Evolutionary conservation across 2,113 vertebrate species (phyloP), one percentile per base, ranked within the genome.

Genomic region (Oncorhynchus gorbuscha): DNA sequence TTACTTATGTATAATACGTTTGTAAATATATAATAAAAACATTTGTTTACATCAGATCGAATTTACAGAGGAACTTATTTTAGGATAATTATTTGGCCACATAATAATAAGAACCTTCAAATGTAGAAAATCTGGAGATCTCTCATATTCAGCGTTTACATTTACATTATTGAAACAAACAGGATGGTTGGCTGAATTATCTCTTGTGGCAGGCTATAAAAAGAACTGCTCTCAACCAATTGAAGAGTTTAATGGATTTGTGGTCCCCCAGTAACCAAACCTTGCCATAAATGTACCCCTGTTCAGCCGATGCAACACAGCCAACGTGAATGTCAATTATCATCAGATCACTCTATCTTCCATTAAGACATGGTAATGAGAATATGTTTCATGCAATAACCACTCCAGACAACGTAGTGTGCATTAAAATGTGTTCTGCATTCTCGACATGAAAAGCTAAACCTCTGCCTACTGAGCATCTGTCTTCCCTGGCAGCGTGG

Each of bases 161-260:
- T n/a, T n/a, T n/a, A n/a, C n/a, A n/a, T n/a, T 20, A 18, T 58
- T 58, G 55, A 58, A 58, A 58, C 18, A 58, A 20, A 58, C 59
- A 18, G n/a, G 7, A 24, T 11, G 22, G 64, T 66, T 67, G 7
- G 26, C 26, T 28, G 9, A 24, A 22, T 74, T 6, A 76, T 77
- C 78, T 80, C 83, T 74, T 71, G 77, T 82, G 82, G 81, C 76
- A 8, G 35, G 78, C 75, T 70, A 48, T 18, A 73, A 80, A 74
- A 1, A 73, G 64, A 71, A 83, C 77, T 83, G 80, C 81, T 78
- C 79, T 84, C 71, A 79, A 26, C 79, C 79, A 75, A 83, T 75
- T 73, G 77, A 75, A 80, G 70, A 78, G 71, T 81, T 85, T 65
- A 81, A 81, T 79, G 79, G 69, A 75, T 77, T 76, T 75, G 67